Evolutionary conservation across 1,140 invertebrate genomes (phyloP).

Genomic region (Homarus americanus): DNA sequence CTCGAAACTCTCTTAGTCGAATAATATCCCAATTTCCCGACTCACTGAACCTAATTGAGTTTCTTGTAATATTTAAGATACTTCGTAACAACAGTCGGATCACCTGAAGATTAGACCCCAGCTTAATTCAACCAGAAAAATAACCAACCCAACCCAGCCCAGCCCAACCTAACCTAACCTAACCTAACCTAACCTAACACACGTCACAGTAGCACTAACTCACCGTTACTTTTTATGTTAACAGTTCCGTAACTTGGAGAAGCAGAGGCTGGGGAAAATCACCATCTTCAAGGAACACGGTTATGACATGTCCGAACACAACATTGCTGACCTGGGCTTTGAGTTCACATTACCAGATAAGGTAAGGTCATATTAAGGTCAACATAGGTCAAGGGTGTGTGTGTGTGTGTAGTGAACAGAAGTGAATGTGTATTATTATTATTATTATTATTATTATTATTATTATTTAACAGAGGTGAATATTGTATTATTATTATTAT

Average conservation of each 20-base stretch:
- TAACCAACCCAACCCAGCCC: not conserved
- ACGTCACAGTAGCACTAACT: not conserved
- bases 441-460: too few species aligned
- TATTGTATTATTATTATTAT: too few species aligned
- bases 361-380: slow-evolving; percentile 16
- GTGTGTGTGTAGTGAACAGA: too few species aligned
- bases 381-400: not conserved
- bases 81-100: too few species aligned
- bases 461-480: too few species aligned
- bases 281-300: slow-evolving; percentile 70
- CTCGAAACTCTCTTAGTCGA: too few species aligned
- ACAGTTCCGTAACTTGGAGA: slow-evolving; percentile 67
- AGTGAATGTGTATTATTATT: too few species aligned
- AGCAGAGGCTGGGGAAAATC: slow-evolving; percentile 64
- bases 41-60: too few species aligned
- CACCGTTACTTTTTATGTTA: not conserved
- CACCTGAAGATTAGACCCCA: too few species aligned
- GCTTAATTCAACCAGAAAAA: not conserved
- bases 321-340: slow-evolving; percentile 67
- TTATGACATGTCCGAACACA: slow-evolving; percentile 69
- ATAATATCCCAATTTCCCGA: too few species aligned
- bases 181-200: not conserved
- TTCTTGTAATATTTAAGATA: too few species aligned
- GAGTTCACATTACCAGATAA: slow-evolving; percentile 66
- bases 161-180: not conserved